Percentiles rank a stretch among this genome's conserved stretches.
Evolutionary conservation across 2,113 vertebrate genomes (phyloP).

Genomic region (Sialia sialis): DNA sequence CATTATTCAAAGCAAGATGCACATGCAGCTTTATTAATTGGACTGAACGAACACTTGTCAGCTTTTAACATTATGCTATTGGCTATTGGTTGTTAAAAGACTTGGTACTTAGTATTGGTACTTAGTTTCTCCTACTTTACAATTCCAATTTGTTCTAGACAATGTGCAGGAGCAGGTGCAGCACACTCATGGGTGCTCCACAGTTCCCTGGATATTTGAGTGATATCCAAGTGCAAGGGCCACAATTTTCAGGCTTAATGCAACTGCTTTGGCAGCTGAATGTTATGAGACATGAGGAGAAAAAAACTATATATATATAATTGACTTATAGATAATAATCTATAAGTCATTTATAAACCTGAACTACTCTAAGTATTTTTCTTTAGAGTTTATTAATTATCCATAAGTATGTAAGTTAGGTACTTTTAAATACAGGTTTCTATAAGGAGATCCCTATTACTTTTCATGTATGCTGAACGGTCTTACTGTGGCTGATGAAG

Average conservation of each 20-base stretch:
- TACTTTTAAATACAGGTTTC: neutral
- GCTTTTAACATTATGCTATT: too few species aligned
- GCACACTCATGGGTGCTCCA: accelerated
- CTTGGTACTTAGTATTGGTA: neutral
- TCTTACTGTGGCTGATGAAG: neutral
- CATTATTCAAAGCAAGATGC: too few species aligned
- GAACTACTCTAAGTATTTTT: neutral
- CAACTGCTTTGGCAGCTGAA: neutral
- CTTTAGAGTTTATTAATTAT: neutral
- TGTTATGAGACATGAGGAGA: neutral
- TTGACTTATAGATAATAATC: too few species aligned
- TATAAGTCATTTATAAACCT: neutral
- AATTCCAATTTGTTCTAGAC: neutral
- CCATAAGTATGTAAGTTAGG: neutral
- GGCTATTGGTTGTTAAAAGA: too few species aligned
- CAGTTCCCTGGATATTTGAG: neutral
- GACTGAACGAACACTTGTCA: too few species aligned
- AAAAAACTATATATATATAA: neutral
- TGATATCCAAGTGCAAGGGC: neutral
- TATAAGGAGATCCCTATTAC: neutral
- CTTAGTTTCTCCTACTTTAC: neutral
- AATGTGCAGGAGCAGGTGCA: neutral
- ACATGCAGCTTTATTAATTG: too few species aligned
- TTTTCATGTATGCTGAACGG: neutral
- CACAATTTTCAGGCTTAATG: neutral